Evolutionary conservation across 2,113 vertebrate genomes (phyloP).

Genomic region (Lophius piscatorius): DNA sequence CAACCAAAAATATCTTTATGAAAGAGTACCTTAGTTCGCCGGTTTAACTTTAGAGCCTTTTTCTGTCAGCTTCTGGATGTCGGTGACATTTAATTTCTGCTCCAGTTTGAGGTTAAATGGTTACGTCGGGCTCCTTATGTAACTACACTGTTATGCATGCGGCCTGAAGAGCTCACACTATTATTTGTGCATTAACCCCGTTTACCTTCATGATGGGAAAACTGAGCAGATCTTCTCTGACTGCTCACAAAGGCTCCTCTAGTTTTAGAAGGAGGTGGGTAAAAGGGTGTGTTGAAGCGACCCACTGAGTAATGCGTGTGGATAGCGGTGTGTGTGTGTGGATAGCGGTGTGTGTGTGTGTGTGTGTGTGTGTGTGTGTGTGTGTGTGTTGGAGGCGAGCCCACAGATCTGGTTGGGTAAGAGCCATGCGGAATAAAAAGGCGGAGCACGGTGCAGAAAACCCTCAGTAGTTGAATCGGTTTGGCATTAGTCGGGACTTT

Average conservation of each 20-base stretch:
- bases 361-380: too few relatives aligned
- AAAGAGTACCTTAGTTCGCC: too few relatives aligned
- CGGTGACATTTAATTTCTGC: slow-evolving; percentile 27
- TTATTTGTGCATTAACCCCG: neutral
- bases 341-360: slow-evolving; percentile 9
- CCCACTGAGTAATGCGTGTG: slow-evolving; percentile 65
- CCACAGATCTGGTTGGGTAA: slow-evolving; percentile 70
- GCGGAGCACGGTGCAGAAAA: slow-evolving; percentile 42
- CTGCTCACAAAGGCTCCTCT: slow-evolving; percentile 11
- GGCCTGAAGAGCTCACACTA: neutral
- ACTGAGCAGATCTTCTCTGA: slow-evolving; percentile 38
- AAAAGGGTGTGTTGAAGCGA: slow-evolving; percentile 29
- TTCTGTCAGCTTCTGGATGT: too few relatives aligned
- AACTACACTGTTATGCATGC: slow-evolving; percentile 24
- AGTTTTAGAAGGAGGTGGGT: slow-evolving; percentile 32
- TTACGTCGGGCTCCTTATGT: slow-evolving; percentile 21
- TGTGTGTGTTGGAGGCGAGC: slow-evolving; percentile 46
- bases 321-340: too few relatives aligned
- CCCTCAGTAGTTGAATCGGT: slow-evolving; percentile 41
- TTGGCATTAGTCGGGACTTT: slow-evolving; percentile 36
- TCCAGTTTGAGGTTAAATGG: slow-evolving; percentile 13
- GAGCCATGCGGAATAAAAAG: slow-evolving; percentile 70
- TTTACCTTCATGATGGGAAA: slow-evolving; percentile 7
- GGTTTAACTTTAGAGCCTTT: too few relatives aligned
- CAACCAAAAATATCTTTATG: too few relatives aligned